phyloP scores from a whole-genome alignment of 2,113 vertebrate species.

The Lagopus leucura region DNA sequence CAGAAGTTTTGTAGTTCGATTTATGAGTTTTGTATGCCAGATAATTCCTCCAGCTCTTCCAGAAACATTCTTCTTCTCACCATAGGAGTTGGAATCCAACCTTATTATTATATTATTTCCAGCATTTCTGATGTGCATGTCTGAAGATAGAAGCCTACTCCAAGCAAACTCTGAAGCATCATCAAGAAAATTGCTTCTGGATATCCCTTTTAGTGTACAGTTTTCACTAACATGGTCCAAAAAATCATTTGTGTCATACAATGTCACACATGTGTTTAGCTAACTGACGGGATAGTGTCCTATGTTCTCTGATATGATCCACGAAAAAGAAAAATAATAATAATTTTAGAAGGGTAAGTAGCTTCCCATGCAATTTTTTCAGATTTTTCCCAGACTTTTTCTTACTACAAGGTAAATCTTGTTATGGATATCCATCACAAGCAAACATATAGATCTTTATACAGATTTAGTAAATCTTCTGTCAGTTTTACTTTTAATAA shows the following conservation, averaged over 20 bases:
- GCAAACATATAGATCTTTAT: slow-evolving; percentile 13
- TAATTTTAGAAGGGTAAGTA: not conserved
- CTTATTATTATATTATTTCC: not conserved
- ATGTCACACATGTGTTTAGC: not conserved
- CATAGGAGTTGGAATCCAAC: not conserved
- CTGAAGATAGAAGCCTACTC: slow-evolving; percentile 29
- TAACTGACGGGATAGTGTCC: not conserved
- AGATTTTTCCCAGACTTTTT: not conserved
- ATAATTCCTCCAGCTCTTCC: not conserved
- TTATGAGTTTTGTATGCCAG: not conserved
- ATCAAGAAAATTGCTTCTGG: slow-evolving; percentile 16
- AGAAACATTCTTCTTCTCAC: not conserved
- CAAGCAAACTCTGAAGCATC: slow-evolving; percentile 16
- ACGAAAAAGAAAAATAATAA: not conserved
- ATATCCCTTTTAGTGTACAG: not conserved
- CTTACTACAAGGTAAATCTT: slow-evolving; percentile 18
- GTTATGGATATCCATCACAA: slow-evolving; percentile 15
- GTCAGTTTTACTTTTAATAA: slow-evolving; percentile 22
- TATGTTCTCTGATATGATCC: not conserved
- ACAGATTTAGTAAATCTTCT: not conserved
- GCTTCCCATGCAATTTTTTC: not conserved
- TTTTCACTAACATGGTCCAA: not conserved
- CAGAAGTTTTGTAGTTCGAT: not conserved
- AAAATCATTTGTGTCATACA: not conserved
- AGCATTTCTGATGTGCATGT: not conserved